Evolutionary conservation across 2,888 invertebrate genomes (phyloP).

Genomic region (Apamea sordens): DNA sequence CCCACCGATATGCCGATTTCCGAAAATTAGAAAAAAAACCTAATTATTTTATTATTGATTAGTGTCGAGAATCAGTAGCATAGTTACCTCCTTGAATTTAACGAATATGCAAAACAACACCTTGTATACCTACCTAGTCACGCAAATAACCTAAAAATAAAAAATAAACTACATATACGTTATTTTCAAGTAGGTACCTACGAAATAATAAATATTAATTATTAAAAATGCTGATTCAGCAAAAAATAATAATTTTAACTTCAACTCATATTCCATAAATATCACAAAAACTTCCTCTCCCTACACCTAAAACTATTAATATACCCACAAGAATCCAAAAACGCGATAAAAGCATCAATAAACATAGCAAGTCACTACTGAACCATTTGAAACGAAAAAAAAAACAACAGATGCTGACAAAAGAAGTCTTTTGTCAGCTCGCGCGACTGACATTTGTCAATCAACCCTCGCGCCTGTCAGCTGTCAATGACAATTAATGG

Average conservation of each 20-base stretch:
- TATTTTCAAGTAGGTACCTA: not conserved
- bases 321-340: constrained; percentile 49
- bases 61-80: too few relatives aligned
- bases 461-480: constrained; percentile 86
- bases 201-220: not conserved
- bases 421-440: constrained; percentile 70
- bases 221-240: constrained; percentile 26
- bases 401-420: constrained; percentile 68
- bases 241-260: not conserved
- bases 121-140: too few relatives aligned
- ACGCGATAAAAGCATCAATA: constrained; percentile 62
- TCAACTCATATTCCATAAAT: constrained; percentile 15
- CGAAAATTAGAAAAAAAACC: too few relatives aligned
- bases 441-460: constrained; percentile 88
- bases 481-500: constrained; percentile 90
- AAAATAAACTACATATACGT: not conserved
- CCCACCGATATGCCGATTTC: too few relatives aligned
- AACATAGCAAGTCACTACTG: constrained; percentile 69
- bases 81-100: too few relatives aligned
- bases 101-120: too few relatives aligned
- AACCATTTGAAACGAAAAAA: constrained; percentile 64
- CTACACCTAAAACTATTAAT: constrained; percentile 41
- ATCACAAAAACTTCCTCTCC: constrained; percentile 30
- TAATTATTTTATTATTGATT: too few relatives aligned
- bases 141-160: not conserved